Evolutionary conservation across 2,888 invertebrate species (phyloP).

Genomic region (Caenorhabditis plicata): DNA sequence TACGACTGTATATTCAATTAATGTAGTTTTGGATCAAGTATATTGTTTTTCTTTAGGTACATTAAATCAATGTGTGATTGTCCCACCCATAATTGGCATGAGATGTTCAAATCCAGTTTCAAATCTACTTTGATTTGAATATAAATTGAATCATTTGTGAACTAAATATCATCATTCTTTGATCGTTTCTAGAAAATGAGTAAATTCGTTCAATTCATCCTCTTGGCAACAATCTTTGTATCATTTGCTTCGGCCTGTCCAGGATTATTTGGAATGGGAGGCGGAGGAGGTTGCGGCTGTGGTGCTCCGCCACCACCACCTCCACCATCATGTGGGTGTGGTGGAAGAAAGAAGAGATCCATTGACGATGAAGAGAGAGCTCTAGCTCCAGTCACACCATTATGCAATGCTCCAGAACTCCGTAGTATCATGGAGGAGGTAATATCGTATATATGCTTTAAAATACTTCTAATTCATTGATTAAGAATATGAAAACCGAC

Average conservation of each 20-base stretch:
- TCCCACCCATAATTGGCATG: no score
- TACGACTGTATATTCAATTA: no score
- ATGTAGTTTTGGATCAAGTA: no score
- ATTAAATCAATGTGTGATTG: no score
- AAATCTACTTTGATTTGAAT: no score
- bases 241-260: neutral
- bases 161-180: neutral
- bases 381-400: neutral
- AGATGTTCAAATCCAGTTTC: no score
- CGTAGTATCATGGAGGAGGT: neutral
- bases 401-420: neutral
- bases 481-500: neutral
- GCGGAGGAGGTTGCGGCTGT: slow-evolving; percentile 28
- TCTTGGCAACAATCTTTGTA: neutral
- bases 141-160: no score
- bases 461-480: neutral
- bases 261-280: slow-evolving; percentile 4
- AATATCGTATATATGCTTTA: neutral
- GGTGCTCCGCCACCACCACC: slow-evolving; percentile 28
- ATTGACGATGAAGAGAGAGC: neutral
- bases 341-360: neutral
- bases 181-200: no score
- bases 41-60: no score
- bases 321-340: slow-evolving; percentile 33
- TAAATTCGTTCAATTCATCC: no score